These are phyloP conservation scores for Syritta pipiens DNA, from an alignment of 2,888 invertebrate species.

Conservation along the genomic window DNA sequence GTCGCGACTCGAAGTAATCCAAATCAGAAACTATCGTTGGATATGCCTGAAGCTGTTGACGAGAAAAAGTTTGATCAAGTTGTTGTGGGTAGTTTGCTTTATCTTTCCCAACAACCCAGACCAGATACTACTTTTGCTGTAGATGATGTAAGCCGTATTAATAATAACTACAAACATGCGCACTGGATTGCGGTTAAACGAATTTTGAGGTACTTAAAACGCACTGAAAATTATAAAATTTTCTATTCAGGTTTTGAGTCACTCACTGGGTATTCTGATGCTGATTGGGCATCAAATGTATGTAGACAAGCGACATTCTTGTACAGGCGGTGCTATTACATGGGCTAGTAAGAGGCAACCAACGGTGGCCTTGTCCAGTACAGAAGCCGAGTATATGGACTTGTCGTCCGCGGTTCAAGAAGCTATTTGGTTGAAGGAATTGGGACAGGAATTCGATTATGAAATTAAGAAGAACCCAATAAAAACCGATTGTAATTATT, in stretches of 20 bases:
- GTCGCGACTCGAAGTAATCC: slow-evolving; percentile 61
- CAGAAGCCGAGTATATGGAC: background rate
- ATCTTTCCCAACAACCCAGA: background rate
- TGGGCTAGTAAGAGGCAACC: background rate
- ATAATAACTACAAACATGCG: background rate
- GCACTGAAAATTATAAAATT: no score
- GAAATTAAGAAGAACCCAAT: no score
- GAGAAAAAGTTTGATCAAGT: no score
- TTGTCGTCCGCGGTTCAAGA: background rate
- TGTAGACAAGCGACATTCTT: slow-evolving; percentile 10
- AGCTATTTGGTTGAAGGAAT: background rate
- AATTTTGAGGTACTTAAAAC: no score
- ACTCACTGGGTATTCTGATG: slow-evolving; percentile 20
- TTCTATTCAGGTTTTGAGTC: no score
- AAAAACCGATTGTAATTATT: no score
- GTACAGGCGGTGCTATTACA: slow-evolving; percentile 1
- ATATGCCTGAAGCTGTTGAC: no score
- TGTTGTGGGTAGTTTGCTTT: background rate
- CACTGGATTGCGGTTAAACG: background rate
- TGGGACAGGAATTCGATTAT: background rate
- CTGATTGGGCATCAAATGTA: slow-evolving; percentile 28
- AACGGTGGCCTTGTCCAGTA: no score
- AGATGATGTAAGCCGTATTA: background rate
- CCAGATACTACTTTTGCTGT: background rate
- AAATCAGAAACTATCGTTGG: slow-evolving; percentile 54